phyloP scores from a whole-genome alignment of 2,888 invertebrate species.

The Xylota sylvarum region DNA sequence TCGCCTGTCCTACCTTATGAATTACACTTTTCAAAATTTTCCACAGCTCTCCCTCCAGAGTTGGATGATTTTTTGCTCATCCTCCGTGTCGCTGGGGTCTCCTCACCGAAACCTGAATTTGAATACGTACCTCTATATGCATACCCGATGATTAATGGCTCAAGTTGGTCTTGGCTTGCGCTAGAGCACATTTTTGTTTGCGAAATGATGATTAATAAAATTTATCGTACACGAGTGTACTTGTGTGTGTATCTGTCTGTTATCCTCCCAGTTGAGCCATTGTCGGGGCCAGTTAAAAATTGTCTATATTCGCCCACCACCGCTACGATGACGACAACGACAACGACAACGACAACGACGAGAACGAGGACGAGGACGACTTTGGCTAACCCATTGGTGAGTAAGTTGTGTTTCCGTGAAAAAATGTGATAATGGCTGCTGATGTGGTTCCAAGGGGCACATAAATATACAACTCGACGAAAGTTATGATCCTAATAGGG shows the following conservation, averaged over 20 bases:
- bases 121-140: conserved; percentile 57
- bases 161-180: conserved; percentile 69
- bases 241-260: not conserved
- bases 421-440: conserved; percentile 71
- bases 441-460: conserved; percentile 69
- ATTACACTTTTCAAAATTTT: conserved; percentile 72
- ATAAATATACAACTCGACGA: conserved; percentile 66
- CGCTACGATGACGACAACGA: conserved; percentile 7
- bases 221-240: conserved; percentile 52
- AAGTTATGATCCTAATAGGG: conserved; percentile 45
- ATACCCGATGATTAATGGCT: conserved; percentile 69
- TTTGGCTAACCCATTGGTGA: conserved; percentile 36
- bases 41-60: conserved; percentile 34
- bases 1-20: conserved; percentile 64
- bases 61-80: conserved; percentile 33
- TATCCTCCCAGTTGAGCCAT: conserved; percentile 35
- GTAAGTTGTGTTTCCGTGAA: conserved; percentile 51
- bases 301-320: conserved; percentile 29
- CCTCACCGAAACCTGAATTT: conserved; percentile 54
- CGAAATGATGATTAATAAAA: conserved; percentile 76
- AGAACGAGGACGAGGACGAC: conserved; percentile 9
- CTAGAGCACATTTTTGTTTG: conserved; percentile 71
- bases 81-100: conserved; percentile 16
- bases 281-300: conserved; percentile 18
- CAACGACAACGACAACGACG: not conserved